These are phyloP conservation scores for Andrena bicolor DNA, from an alignment of 2,888 invertebrate species.

Conservation along the genomic window DNA sequence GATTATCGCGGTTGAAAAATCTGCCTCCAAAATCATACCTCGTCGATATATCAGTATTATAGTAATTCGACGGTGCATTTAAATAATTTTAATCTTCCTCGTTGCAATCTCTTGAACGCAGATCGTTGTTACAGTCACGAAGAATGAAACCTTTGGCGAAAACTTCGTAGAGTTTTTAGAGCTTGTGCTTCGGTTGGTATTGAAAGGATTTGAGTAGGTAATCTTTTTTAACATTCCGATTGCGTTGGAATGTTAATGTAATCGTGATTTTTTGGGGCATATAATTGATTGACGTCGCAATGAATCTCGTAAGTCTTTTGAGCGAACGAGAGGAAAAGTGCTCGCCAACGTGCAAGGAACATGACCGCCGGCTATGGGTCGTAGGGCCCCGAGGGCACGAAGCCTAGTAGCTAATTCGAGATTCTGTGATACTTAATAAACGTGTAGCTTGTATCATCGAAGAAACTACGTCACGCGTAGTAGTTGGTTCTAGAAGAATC, in stretches of 20 bases:
- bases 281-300: conserved; percentile 31
- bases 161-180: no score
- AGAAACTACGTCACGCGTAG: neutral
- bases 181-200: no score
- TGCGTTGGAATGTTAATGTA: neutral
- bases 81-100: no score
- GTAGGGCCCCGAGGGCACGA: conserved; percentile 53
- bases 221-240: neutral
- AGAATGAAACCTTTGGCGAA: no score
- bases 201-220: neutral
- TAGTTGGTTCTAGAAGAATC: no score
- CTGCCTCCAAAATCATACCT: no score
- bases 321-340: conserved; percentile 33
- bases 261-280: conserved; percentile 1
- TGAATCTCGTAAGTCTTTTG: conserved; percentile 15
- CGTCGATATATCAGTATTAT: no score
- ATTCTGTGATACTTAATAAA: conserved; percentile 54
- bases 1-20: neutral
- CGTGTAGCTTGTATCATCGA: neutral
- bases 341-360: conserved; percentile 22
- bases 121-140: no score
- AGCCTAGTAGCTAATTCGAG: conserved; percentile 74
- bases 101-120: no score
- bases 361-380: conserved; percentile 70
- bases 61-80: no score